phyloP scores from a whole-genome alignment of 2,888 invertebrate genomes.

The Ferdinandea cuprea region DNA sequence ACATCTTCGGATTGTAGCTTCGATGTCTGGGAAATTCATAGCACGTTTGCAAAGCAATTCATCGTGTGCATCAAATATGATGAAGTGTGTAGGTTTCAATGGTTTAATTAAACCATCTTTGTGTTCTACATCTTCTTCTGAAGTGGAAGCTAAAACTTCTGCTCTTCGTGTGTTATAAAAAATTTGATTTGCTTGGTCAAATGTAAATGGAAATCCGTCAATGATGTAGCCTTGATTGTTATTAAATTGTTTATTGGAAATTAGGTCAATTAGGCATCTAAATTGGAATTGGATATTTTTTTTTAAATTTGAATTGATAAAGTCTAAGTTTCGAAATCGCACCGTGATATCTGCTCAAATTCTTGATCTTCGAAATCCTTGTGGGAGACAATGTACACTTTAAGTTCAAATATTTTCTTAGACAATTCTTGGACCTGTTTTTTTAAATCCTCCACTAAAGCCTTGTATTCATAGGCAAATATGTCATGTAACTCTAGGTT shows the following conservation, averaged over 20 bases:
- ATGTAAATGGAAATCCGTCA: slow-evolving; percentile 74
- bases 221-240: slow-evolving; percentile 76
- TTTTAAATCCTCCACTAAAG: slow-evolving; percentile 20
- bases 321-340: no score
- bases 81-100: slow-evolving; percentile 64
- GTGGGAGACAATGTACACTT: slow-evolving; percentile 55
- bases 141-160: not conserved
- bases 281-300: not conserved
- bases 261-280: slow-evolving; percentile 65
- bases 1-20: slow-evolving; percentile 63
- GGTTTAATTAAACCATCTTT: not conserved
- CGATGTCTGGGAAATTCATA: slow-evolving; percentile 68
- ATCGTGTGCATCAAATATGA: slow-evolving; percentile 68
- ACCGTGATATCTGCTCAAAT: slow-evolving; percentile 42
- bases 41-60: slow-evolving; percentile 70
- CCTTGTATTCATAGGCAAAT: slow-evolving; percentile 15
- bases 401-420: slow-evolving; percentile 37
- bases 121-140: not conserved
- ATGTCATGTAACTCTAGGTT: not conserved
- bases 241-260: slow-evolving; percentile 62
- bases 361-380: slow-evolving; percentile 55
- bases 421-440: slow-evolving; percentile 18
- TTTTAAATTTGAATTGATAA: not conserved
- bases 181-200: slow-evolving; percentile 62
- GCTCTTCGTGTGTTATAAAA: slow-evolving; percentile 31